Evolutionary conservation across 2,888 invertebrate genomes (phyloP), one percentile per base, ranked within the genome.

Genomic region (Siphonodentalium dalli): DNA sequence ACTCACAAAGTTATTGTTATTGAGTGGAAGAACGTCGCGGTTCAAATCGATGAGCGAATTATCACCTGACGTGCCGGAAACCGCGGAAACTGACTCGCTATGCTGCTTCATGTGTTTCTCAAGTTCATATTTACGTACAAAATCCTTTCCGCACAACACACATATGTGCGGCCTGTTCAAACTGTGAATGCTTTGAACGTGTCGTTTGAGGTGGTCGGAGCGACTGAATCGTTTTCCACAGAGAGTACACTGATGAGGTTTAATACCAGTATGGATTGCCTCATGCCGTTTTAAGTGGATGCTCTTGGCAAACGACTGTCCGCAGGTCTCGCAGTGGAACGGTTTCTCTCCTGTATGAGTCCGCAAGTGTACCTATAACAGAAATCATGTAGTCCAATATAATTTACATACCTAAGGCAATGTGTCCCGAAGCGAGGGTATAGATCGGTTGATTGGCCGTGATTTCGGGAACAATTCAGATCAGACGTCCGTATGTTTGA

Each of bases 201-300:
- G 71, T 3, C 69, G 60, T 33, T 71, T 69, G 23, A 69, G 55
- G 43, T 69, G 69, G 49, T 68, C 69, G 5, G 65, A 65, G 11
- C 68, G 66, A 27, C 66, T 65, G 48, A 71, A 71, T 27, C 62
- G 54, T 54, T 71, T 71, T 13, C 59, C 56, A 39, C 71, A 69
- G 8, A 68, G 46, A 40, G 61, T 58, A 40, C 72, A 72, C 21
- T 53, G 53, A 29, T 70, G 69, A 2, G 69, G 71, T 42, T 70
- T 71, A 15, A 65, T 55, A 0, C 71, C 69, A 1, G 68, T 68
- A 56, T 72, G 72, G 15, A 69, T 69, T 21, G 63, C 59, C 38
- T 69, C 46, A 44, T 72, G 72, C 15, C 69, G 63, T 37, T 68
- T 69, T n/a, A 72, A 59, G 44, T 71, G 69, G 33, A 69, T 68